Evolutionary conservation across 2,113 vertebrate species (phyloP).

Genomic region (Sorex fumeus): DNA sequence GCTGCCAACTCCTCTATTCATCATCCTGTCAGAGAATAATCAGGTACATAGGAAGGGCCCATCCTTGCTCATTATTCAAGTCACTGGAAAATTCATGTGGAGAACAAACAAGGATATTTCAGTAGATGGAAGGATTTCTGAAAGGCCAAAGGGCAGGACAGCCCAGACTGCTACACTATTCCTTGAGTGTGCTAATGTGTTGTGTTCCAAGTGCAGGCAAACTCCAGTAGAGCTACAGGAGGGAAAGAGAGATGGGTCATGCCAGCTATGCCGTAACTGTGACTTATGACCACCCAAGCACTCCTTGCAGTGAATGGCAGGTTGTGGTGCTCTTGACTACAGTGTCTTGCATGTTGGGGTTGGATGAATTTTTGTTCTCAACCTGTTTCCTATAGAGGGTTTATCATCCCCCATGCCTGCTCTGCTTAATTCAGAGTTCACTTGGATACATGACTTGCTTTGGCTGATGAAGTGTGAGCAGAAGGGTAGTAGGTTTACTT

Average conservation of each 20-base stretch:
- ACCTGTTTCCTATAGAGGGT: not conserved
- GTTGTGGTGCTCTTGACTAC: not conserved
- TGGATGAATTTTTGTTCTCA: not conserved
- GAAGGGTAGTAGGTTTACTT: constrained; percentile 45
- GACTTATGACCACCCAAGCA: not conserved
- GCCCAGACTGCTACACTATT: not conserved
- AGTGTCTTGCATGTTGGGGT: not conserved
- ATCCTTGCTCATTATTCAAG: not conserved
- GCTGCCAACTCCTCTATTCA: not conserved
- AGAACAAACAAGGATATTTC: constrained; percentile 26
- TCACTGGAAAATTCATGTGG: constrained; percentile 31
- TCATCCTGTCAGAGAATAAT: constrained; percentile 29
- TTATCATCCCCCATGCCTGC: not conserved
- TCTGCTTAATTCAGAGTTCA: constrained; percentile 48
- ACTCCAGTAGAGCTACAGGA: not conserved
- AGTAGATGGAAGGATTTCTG: constrained; percentile 38
- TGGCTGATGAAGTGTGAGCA: constrained; percentile 32
- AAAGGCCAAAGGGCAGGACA: constrained; percentile 46
- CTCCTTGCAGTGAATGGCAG: not conserved
- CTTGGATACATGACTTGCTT: constrained; percentile 23
- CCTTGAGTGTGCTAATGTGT: not conserved
- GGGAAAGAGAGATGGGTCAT: not conserved
- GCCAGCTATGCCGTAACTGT: not conserved
- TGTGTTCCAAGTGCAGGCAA: constrained; percentile 40
- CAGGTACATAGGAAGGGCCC: not conserved